Percentiles rank a stretch among this genome's conserved stretches.
phyloP scores from a whole-genome alignment of 2,888 invertebrate genomes.

The Pseudoips prasinana region DNA sequence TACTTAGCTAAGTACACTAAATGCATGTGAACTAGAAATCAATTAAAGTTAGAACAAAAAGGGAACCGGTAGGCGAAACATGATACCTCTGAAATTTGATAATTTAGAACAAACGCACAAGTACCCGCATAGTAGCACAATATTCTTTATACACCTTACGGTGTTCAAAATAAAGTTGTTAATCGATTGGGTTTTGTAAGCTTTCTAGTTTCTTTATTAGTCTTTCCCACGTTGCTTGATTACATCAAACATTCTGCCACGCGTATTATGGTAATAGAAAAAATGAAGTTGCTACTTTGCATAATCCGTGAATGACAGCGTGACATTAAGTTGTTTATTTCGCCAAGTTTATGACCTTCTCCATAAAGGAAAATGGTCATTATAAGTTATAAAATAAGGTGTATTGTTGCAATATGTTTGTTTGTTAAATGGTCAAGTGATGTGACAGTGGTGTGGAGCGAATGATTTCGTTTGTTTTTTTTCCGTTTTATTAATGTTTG shows the following conservation, averaged over 20 bases:
- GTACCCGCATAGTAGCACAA: slow-evolving; percentile 40
- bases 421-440: slow-evolving; percentile 50
- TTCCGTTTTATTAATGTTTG: slow-evolving; percentile 23
- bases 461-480: slow-evolving; percentile 43
- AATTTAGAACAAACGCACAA: slow-evolving; percentile 40
- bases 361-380: slow-evolving; percentile 13
- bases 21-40: slow-evolving; percentile 26
- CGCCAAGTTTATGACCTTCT: slow-evolving; percentile 29
- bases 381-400: slow-evolving; percentile 21
- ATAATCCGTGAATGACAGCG: slow-evolving; percentile 66
- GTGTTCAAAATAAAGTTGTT: slow-evolving; percentile 12
- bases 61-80: slow-evolving; percentile 36
- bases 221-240: slow-evolving; percentile 69
- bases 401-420: slow-evolving; percentile 22
- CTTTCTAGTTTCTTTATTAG: slow-evolving; percentile 38
- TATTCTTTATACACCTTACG: slow-evolving; percentile 8
- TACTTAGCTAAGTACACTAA: slow-evolving; percentile 17
- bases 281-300: slow-evolving; percentile 61
- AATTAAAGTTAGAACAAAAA: slow-evolving; percentile 41
- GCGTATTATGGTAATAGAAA: slow-evolving; percentile 70
- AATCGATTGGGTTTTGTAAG: slow-evolving; percentile 4
- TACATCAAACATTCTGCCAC: slow-evolving; percentile 61
- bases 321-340: slow-evolving; percentile 64
- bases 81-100: slow-evolving; percentile 53
- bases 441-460: slow-evolving; percentile 47